Conservation (phyloP, 2,888 invertebrate species). For the Platycheirus rosarum region DNA sequence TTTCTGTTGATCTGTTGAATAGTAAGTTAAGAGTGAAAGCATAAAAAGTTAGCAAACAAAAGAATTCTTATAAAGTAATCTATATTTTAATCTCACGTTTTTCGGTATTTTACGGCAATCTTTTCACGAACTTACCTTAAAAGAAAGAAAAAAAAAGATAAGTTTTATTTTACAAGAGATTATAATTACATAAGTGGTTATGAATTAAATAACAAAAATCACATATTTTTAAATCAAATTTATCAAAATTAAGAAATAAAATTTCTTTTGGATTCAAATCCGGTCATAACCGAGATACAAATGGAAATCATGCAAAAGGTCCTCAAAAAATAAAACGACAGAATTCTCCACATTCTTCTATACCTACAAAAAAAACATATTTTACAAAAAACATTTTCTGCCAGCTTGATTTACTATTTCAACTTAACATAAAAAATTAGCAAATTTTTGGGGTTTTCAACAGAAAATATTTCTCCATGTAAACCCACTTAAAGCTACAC, state of each 20-base stretch:
- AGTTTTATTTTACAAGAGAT: too few relatives aligned
- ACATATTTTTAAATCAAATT: background rate
- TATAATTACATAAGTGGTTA: too few relatives aligned
- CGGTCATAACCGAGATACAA: conserved; percentile 36
- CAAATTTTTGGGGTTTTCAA: conserved; percentile 15
- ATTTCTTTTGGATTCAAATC: conserved; percentile 41
- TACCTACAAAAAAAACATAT: too few relatives aligned
- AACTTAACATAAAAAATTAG: conserved; percentile 13
- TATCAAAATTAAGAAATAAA: background rate
- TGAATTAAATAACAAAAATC: too few relatives aligned
- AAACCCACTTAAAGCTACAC: conserved; percentile 40
- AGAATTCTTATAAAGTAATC: too few relatives aligned
- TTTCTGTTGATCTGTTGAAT: too few relatives aligned
- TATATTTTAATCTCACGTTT: too few relatives aligned
- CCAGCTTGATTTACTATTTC: background rate
- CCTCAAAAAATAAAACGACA: conserved; percentile 6
- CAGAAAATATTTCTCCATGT: conserved; percentile 32
- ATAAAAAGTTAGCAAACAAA: too few relatives aligned
- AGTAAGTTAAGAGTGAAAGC: too few relatives aligned
- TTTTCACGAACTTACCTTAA: too few relatives aligned
- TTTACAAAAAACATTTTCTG: conserved; percentile 2
- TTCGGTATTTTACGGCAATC: too few relatives aligned
- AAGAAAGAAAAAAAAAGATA: too few relatives aligned
- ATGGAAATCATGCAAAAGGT: conserved; percentile 45
- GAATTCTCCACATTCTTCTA: background rate